These are phyloP conservation scores for Pteronura brasiliensis DNA, from an alignment of 2,113 vertebrate species.

Conservation along the genomic window DNA sequence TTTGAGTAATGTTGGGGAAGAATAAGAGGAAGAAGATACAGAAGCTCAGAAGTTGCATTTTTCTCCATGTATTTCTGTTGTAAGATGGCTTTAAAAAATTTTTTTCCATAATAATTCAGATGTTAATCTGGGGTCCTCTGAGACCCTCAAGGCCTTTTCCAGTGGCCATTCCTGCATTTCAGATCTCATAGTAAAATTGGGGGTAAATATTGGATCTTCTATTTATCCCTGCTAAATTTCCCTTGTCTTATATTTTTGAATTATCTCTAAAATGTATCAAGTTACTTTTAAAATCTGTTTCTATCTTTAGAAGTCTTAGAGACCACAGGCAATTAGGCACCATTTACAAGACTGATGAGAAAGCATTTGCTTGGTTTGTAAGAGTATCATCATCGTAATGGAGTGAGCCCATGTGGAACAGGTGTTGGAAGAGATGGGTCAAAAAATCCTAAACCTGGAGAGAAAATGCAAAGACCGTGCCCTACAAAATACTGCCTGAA, in stretches of 20 bases:
- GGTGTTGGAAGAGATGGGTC: neutral
- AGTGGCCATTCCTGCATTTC: neutral
- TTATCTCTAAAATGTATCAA: neutral
- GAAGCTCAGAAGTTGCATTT: neutral
- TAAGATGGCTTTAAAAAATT: neutral
- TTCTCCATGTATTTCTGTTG: neutral
- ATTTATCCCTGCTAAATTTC: neutral
- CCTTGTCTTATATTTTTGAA: neutral
- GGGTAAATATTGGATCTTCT: neutral
- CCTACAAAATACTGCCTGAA: neutral
- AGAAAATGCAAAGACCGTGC: neutral
- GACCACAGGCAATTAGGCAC: neutral
- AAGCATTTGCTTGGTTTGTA: neutral
- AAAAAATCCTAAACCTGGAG: neutral
- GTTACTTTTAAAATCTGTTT: neutral
- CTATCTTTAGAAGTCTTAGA: slow-evolving; percentile 7
- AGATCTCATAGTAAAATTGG: neutral
- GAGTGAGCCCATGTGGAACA: neutral
- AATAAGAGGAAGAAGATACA: neutral
- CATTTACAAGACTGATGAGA: neutral
- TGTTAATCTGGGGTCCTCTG: neutral
- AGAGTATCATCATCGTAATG: neutral
- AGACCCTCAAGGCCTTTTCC: neutral
- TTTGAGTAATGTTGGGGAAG: neutral
- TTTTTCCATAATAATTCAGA: neutral